Base-by-base conservation (phyloP, 2,113 vertebrate species). In the Grus americana region DNA sequence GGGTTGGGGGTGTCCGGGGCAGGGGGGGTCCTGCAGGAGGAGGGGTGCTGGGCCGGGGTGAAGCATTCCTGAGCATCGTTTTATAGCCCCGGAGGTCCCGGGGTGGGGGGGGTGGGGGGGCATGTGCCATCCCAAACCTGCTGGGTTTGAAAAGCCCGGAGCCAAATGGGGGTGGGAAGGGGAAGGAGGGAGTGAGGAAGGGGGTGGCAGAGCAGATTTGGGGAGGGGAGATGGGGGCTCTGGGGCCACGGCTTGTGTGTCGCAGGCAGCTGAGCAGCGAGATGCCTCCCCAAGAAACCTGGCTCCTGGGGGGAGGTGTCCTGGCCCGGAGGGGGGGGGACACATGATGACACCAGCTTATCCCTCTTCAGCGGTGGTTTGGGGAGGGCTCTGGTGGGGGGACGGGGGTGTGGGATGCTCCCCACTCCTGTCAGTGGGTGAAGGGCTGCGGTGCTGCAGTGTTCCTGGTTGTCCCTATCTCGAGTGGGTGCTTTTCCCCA, bases 401-500 rank as follows among this genome's bases (percentile, higher is more conserved):
- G 0, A 7, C 8, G 29, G 16, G 34, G 7, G 5, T 29, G 1
- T 13, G 29, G 23, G 18, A 46, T 42, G 30, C 9, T 11, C 52
- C 26, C 19, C 1, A 0, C 18, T 72, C 46, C 27, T 38, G 0
- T 12, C 3, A 4, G n/a, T 19, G 15, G 14, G 32, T 12, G 32
- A 71, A 61, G 49, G 27, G 7, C 36, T 50, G 54, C 0, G 0
- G 19, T 10, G 22, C 62, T 6, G 5, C 38, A 7, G 1, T 4
- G 21, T 54, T 49, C 20, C 2, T 2, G 1, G 13, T 38, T 30
- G 54, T 29, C 12, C 40, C 50, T 36, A 0, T 38, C 68, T 88
- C 68, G 84, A 6, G 22, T 1, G 1, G 26, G 21, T 29, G 10
- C 93, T 91, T 96, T 54, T 98, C 98, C 98, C 95, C 96, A 99